Evolutionary conservation across 30 jellyfish, hydroid and myxozoan species (phyloP).

Genomic region (Turritopsis rubra): DNA sequence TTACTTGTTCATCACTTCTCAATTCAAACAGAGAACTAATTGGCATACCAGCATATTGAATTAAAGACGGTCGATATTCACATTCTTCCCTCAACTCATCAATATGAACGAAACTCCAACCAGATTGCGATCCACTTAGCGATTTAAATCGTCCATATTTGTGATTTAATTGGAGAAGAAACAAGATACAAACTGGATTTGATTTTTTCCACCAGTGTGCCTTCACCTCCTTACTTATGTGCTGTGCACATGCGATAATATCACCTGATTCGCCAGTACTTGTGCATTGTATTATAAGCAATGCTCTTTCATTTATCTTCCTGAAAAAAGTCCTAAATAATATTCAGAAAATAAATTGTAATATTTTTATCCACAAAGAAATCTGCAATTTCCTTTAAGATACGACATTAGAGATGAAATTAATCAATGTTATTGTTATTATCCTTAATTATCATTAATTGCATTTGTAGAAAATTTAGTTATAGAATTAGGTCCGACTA

Average conservation of each 20-base stretch:
- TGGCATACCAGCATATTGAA: conserved; percentile 24
- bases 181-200: not conserved
- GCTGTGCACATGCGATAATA: conserved; percentile 50
- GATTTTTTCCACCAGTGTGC: not conserved
- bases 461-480: too few relatives aligned
- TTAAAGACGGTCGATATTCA: conserved; percentile 41
- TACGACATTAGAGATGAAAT: too few relatives aligned
- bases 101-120: conserved; percentile 51
- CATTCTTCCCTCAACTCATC: conserved; percentile 59
- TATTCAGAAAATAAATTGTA: not conserved
- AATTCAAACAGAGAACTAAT: conserved; percentile 34
- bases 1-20: not conserved
- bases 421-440: too few relatives aligned
- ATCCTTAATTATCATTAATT: too few relatives aligned
- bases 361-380: too few relatives aligned
- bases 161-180: conserved; percentile 4
- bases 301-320: not conserved
- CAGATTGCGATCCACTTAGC: conserved; percentile 12
- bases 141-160: not conserved
- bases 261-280: conserved; percentile 37
- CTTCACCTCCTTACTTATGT: conserved; percentile 32
- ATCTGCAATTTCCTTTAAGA: too few relatives aligned
- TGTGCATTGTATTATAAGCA: conserved; percentile 43
- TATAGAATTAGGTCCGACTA: too few relatives aligned
- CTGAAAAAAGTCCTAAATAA: conserved; percentile 35